Evolutionary conservation across 2,888 invertebrate genomes (phyloP).

Genomic region (Gastracanthus pulcherrimus): DNA sequence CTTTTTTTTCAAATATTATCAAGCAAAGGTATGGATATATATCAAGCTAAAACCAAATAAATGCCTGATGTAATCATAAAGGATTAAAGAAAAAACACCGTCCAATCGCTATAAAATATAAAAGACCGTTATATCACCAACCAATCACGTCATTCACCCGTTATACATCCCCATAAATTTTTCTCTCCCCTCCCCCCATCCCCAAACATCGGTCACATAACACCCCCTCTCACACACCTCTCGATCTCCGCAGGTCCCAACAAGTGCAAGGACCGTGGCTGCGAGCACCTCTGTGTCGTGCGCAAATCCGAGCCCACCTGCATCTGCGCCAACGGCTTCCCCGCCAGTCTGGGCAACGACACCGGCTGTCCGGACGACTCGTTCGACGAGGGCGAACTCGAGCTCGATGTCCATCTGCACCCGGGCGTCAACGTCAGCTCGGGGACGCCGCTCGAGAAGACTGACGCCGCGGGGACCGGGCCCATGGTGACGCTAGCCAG

Average conservation of each 20-base stretch:
- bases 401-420: neutral
- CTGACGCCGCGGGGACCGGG: neutral
- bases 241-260: slow-evolving; percentile 69
- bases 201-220: too few species aligned
- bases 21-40: too few species aligned
- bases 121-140: too few species aligned
- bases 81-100: too few species aligned
- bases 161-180: too few species aligned
- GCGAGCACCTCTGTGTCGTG: slow-evolving; percentile 82
- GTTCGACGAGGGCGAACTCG: neutral
- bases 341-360: slow-evolving; percentile 14
- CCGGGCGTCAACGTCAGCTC: neutral
- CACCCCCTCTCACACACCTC: too few species aligned
- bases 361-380: slow-evolving; percentile 55
- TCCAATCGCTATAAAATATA: too few species aligned
- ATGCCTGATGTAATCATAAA: too few species aligned
- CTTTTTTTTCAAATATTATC: too few species aligned
- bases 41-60: too few species aligned
- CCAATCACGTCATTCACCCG: too few species aligned
- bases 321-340: slow-evolving; percentile 80
- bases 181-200: too few species aligned
- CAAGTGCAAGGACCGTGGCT: slow-evolving; percentile 79
- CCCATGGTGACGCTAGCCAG: neutral
- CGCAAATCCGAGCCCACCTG: slow-evolving; percentile 78
- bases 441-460: neutral